These are phyloP conservation scores for Rallus crepitans DNA, from an alignment of 2,797 vertebrate species.

Conservation along the genomic window DNA sequence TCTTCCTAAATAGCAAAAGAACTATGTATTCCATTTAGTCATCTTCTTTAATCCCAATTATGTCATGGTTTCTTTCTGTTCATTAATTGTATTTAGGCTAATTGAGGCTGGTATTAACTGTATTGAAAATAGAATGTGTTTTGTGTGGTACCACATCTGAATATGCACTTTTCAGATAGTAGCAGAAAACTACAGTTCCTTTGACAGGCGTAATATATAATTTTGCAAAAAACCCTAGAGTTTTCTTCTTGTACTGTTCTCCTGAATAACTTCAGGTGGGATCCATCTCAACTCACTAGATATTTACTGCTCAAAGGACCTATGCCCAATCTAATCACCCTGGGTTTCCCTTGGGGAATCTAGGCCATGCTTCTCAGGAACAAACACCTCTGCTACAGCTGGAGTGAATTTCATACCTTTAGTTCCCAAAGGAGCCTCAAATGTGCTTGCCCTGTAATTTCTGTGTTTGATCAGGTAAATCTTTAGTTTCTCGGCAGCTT, in stretches of 20 bases:
- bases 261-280: neutral
- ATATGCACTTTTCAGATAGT: neutral
- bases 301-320: neutral
- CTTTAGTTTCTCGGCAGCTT: neutral
- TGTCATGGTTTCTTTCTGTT: neutral
- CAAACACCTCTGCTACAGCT: neutral
- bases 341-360: neutral
- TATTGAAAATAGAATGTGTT: neutral
- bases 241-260: neutral
- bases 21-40: fast-evolving
- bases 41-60: neutral
- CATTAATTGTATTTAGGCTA: neutral
- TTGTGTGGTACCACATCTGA: neutral
- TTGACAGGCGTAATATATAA: neutral
- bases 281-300: neutral
- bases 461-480: neutral
- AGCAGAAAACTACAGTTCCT: neutral
- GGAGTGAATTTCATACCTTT: neutral
- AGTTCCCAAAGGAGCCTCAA: neutral
- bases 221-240: neutral
- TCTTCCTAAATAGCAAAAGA: neutral
- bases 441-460: neutral
- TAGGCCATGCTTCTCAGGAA: neutral
- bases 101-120: neutral
- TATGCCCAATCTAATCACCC: neutral